A percentile compares a stretch with the other conserved stretches of the same genome.
Evolutionary conservation across 2,797 vertebrate species (phyloP).

Genomic region (Passerculus sandwichensis): DNA sequence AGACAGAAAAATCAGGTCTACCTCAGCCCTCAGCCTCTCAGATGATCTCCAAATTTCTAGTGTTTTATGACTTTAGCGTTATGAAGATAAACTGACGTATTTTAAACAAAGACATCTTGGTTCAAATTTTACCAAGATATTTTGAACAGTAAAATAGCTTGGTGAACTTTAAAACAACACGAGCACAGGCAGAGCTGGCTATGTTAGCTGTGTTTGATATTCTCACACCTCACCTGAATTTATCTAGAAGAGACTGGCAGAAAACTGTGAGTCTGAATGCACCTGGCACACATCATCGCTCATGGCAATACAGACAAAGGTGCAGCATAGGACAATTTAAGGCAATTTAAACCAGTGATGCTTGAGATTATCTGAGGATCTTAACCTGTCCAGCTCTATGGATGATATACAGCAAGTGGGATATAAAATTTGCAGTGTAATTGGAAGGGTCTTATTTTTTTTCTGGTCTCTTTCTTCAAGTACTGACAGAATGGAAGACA

Average conservation of each 20-base stretch:
- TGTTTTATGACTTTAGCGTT: neutral
- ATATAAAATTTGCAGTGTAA: neutral
- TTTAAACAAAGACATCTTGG: neutral
- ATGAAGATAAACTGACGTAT: neutral
- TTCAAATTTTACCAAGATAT: neutral
- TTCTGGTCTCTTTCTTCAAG: neutral
- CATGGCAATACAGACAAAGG: neutral
- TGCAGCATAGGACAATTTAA: conserved; percentile 1
- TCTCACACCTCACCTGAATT: conserved; percentile 1
- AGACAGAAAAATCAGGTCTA: neutral
- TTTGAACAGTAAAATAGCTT: neutral
- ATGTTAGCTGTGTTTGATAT: neutral
- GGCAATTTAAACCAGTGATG: conserved; percentile 29
- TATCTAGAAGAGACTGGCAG: neutral
- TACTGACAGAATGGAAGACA: neutral
- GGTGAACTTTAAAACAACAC: neutral
- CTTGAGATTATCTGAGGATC: conserved; percentile 23
- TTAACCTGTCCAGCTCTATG: neutral
- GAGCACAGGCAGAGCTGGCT: neutral
- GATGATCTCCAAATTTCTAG: neutral
- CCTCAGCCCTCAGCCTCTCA: neutral
- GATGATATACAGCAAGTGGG: neutral
- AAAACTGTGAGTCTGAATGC: neutral
- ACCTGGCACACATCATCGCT: neutral
- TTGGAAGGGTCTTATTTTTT: neutral